Percentiles rank a stretch among this genome's conserved stretches.
Conservation (phyloP, 2,113 vertebrate species). For the Xiphorhynchus elegans region DNA sequence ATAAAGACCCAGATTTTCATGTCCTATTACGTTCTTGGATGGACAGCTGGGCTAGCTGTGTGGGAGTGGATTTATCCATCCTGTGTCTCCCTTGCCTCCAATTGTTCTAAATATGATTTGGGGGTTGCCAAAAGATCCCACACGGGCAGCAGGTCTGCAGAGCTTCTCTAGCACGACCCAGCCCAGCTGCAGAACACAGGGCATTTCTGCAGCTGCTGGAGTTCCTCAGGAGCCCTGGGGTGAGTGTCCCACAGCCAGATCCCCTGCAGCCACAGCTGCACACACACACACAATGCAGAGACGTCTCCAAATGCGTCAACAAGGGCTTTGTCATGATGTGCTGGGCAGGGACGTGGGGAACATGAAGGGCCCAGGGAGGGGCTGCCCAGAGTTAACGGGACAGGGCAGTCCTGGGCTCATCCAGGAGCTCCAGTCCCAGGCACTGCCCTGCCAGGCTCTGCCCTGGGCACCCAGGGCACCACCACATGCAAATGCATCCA, state of each 20-base stretch:
- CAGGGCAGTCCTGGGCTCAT: not conserved
- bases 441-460: not conserved
- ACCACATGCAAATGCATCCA: not conserved
- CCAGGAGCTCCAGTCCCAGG: not conserved
- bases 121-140: not conserved
- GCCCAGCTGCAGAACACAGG: not conserved
- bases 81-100: not conserved
- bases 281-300: not conserved
- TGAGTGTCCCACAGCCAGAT: not conserved
- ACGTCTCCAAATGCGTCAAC: not conserved
- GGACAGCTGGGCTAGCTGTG: not conserved
- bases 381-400: not conserved
- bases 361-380: not conserved
- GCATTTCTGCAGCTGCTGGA: not conserved
- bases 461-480: not conserved
- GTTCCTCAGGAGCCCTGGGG: not conserved
- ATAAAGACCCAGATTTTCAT: not conserved
- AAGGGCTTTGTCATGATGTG: not conserved
- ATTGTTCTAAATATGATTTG: not conserved
- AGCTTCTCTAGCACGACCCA: fast-evolving
- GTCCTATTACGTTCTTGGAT: fast-evolving
- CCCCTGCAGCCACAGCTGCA: not conserved
- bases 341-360: not conserved
- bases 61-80: not conserved
- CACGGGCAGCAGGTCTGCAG: not conserved